These are phyloP conservation scores for Macrosteles quadrilineatus DNA, from an alignment of 1,140 invertebrate species.

Conservation along the genomic window DNA sequence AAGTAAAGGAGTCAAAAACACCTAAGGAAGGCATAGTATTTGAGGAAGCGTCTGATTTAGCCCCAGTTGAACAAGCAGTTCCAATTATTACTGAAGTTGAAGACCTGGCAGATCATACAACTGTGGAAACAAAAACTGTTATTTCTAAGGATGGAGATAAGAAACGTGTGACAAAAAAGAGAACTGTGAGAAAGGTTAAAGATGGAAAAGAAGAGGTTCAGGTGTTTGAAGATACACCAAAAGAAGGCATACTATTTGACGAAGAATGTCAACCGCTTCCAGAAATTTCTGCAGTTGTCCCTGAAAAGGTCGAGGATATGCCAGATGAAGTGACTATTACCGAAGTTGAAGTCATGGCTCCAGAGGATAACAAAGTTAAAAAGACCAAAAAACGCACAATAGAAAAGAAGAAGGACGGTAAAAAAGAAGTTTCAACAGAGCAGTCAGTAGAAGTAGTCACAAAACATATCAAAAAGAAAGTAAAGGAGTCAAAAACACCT, in stretches of 20 bases:
- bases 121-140: slow-evolving; percentile 37
- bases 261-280: slow-evolving; percentile 43
- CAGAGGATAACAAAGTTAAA: slow-evolving; percentile 36
- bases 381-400: slow-evolving; percentile 46
- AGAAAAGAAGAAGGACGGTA: slow-evolving; percentile 40
- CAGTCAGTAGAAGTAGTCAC: slow-evolving; percentile 33
- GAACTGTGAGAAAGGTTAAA: slow-evolving; percentile 37
- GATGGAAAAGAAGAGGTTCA: slow-evolving; percentile 42
- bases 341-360: slow-evolving; percentile 41
- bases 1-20: slow-evolving; percentile 36
- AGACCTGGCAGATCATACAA: slow-evolving; percentile 30
- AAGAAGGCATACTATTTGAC: slow-evolving; percentile 45
- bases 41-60: slow-evolving; percentile 40
- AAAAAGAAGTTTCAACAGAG: slow-evolving; percentile 40
- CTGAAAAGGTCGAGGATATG: not conserved
- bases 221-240: slow-evolving; percentile 39
- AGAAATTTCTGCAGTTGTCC: slow-evolving; percentile 45
- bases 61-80: slow-evolving; percentile 44
- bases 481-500: slow-evolving; percentile 27
- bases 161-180: slow-evolving; percentile 50
- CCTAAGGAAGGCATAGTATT: slow-evolving; percentile 33
- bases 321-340: slow-evolving; percentile 27
- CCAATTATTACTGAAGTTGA: not conserved
- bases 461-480: slow-evolving; percentile 47
- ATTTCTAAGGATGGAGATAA: slow-evolving; percentile 35